Base-by-base conservation (phyloP, 2,888 invertebrate genomes). In the Eupithecia subfuscata region DNA sequence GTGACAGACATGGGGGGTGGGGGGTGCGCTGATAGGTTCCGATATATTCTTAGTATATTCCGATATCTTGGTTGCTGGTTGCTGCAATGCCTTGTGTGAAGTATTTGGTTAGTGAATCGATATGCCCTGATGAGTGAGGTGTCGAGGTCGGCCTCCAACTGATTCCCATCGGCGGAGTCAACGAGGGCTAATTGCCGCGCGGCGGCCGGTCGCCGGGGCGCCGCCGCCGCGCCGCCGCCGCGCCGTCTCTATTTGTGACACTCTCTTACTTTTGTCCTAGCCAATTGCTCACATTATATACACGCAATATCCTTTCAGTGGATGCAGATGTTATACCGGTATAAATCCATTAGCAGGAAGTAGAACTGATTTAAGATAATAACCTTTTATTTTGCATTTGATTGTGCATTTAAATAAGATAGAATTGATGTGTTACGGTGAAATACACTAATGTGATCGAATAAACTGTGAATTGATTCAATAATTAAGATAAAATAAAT, bases 131-230 rank as follows among this genome's bases (percentile, higher is more conserved):
- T 56, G 22, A 56, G 8, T 12, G 56, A 56, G 56, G 56, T n/a
- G 52, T 52, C 52, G 52, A 52, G n/a, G n/a, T 56, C 48, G 8
- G 8, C 48, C 56, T 56, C 56, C 22, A 56, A 22, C 22, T 11
- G 63, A 14, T 48, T 48, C 48, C 48, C 48, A 48, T n/a, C 63
- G 25, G 70, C 40, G 73, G 63, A 70, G 76, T 76, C 76, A 76
- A 76, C 56, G 71, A 74, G 74, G 71, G 65, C 71, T 74, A 76
- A 76, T 76, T 74, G 25, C 63, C 25, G 30, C 3, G 30, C 6
- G 63, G 25, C 25, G 4, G 60, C 22, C 60, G 25, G 45, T 2
- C 43, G 43, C 43, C 43, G 43, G 12, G 1, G 40, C 40, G 40
- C 37, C 37, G 43, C 45, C 6, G 43, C 43, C 5, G 43, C 43